A percentile compares a stretch with the other conserved stretches of the same genome.
Conservation (phyloP, 1,140 invertebrate species). For the Teleogryllus occipitalis region DNA sequence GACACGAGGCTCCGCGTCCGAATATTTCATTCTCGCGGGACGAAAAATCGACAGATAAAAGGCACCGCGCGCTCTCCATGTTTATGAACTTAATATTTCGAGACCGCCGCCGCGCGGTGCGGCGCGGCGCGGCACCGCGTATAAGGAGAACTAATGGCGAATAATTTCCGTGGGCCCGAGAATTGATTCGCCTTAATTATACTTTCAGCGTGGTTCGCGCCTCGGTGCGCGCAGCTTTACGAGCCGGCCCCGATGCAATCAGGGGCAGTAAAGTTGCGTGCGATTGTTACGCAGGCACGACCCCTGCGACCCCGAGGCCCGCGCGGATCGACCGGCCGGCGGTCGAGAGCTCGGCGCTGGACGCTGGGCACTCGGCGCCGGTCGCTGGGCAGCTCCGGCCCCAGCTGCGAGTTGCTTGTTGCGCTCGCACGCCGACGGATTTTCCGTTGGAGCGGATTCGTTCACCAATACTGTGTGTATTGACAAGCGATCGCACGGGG, state of each 20-base stretch:
- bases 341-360: background rate
- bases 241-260: background rate
- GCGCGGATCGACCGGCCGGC: background rate
- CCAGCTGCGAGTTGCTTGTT: too few species aligned
- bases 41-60: background rate
- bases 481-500: too few species aligned
- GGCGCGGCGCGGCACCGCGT: background rate
- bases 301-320: too few species aligned
- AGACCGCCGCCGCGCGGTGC: background rate
- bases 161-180: background rate
- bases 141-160: background rate
- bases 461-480: too few species aligned
- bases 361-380: too few species aligned
- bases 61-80: too few species aligned
- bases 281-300: too few species aligned
- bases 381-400: too few species aligned
- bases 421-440: too few species aligned
- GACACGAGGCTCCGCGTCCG: too few species aligned
- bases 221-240: background rate
- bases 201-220: constrained; percentile 2
- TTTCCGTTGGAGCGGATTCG: too few species aligned
- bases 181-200: constrained; percentile 5
- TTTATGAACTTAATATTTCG: constrained; percentile 3
- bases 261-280: too few species aligned
- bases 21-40: background rate